A percentile compares a stretch with the other conserved stretches of the same genome.
These are phyloP conservation scores for Merops nubicus DNA, from an alignment of 2,113 vertebrate species.

Conservation along the genomic window DNA sequence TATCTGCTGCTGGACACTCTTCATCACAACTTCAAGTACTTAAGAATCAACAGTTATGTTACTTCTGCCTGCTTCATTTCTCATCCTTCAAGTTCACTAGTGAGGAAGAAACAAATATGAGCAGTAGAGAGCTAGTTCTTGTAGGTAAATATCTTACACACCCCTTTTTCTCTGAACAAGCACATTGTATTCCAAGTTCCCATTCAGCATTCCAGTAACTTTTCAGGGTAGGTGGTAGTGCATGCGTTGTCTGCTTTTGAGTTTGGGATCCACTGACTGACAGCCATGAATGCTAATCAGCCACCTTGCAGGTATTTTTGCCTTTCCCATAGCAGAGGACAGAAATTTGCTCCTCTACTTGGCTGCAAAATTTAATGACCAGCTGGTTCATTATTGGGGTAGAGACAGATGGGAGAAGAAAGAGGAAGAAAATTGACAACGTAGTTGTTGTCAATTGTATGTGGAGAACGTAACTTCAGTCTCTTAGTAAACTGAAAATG, in stretches of 20 bases:
- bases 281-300: background rate
- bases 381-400: background rate
- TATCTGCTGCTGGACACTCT: background rate
- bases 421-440: background rate
- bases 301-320: background rate
- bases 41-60: background rate
- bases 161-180: background rate
- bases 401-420: background rate
- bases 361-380: background rate
- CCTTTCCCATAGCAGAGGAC: background rate
- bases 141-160: background rate
- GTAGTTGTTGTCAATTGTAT: background rate
- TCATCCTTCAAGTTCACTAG: background rate
- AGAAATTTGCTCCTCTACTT: background rate
- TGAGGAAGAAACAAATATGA: background rate
- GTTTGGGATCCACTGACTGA: background rate
- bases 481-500: background rate
- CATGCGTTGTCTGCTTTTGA: background rate
- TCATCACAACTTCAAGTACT: background rate
- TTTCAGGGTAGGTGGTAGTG: background rate
- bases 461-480: background rate
- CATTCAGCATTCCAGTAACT: accelerated
- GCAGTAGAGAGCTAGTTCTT: background rate
- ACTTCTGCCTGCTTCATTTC: background rate
- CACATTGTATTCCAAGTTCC: background rate